Evolutionary conservation across 1,140 invertebrate species (phyloP).

Genomic region (Heliconius hermathena): DNA sequence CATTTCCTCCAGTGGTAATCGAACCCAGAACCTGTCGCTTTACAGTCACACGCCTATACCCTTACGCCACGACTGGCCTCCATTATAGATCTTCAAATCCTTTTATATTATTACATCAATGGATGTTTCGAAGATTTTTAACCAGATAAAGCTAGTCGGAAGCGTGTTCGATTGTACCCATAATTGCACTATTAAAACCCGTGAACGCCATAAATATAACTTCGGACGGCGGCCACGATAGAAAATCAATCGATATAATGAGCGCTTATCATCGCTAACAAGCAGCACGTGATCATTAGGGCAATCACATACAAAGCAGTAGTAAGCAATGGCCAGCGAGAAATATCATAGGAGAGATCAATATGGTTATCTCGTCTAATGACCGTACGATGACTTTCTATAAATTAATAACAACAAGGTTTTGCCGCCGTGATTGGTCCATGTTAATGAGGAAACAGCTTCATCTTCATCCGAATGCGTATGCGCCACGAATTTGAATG

Average conservation of each 20-base stretch:
- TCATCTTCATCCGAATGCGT: conserved; percentile 60
- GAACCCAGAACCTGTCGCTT: no score
- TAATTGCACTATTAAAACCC: conserved; percentile 70
- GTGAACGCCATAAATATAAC: conserved; percentile 74
- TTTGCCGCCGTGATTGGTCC: conserved; percentile 63
- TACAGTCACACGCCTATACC: no score
- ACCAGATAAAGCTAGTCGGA: conserved; percentile 49
- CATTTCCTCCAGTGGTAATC: no score
- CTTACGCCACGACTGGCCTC: no score
- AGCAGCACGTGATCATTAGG: conserved; percentile 75
- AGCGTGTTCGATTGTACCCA: conserved; percentile 59
- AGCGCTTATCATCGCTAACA: conserved; percentile 70
- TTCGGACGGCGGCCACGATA: conserved; percentile 56
- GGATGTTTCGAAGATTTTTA: conserved; percentile 24
- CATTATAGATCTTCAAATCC: not conserved
- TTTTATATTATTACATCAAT: conserved; percentile 6
- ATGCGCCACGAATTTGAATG: conserved; percentile 50
- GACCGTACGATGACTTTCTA: conserved; percentile 77
- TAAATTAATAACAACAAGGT: conserved; percentile 78
- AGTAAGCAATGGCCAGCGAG: conserved; percentile 45
- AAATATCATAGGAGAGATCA: conserved; percentile 67
- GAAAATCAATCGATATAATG: conserved; percentile 73
- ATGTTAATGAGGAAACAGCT: conserved; percentile 74
- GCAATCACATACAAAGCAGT: conserved; percentile 68
- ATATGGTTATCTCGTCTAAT: conserved; percentile 77